Evolutionary conservation across 1,140 invertebrate species (phyloP).

Genomic region (Samia ricini): DNA sequence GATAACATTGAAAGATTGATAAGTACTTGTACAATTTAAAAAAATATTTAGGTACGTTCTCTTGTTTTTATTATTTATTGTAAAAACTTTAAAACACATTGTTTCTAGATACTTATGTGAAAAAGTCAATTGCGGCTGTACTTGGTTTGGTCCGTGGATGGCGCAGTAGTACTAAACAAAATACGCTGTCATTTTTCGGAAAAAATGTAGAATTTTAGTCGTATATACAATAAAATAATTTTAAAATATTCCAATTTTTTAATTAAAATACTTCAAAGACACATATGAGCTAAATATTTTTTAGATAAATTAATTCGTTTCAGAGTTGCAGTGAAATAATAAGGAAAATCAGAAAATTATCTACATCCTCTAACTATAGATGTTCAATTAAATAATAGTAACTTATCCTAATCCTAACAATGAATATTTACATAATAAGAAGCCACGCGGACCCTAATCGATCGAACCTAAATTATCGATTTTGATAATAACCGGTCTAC

Average conservation of each 20-base stretch:
- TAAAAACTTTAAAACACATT: neutral
- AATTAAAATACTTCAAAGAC: neutral
- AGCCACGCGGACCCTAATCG: too few relatives aligned
- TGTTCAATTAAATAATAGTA: too few relatives aligned
- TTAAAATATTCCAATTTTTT: neutral
- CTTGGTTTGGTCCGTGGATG: conserved; percentile 60
- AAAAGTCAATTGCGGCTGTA: conserved; percentile 44
- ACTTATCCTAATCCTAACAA: too few relatives aligned
- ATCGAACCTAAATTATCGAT: too few relatives aligned
- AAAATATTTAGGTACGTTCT: neutral
- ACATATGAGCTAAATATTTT: too few relatives aligned
- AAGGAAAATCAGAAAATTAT: too few relatives aligned
- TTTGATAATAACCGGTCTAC: too few relatives aligned
- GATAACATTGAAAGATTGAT: neutral
- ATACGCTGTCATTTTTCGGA: conserved; percentile 66
- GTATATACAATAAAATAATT: neutral
- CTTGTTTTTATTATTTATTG: neutral
- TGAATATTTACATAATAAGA: too few relatives aligned
- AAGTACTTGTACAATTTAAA: neutral
- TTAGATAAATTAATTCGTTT: too few relatives aligned
- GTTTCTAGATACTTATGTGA: conserved; percentile 47
- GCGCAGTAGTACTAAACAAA: conserved; percentile 59
- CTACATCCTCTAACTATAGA: too few relatives aligned
- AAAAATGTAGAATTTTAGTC: conserved; percentile 57
- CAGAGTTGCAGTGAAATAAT: neutral